Evolutionary conservation across 2,797 vertebrate species (phyloP).

Genomic region (Botia kubotai): DNA sequence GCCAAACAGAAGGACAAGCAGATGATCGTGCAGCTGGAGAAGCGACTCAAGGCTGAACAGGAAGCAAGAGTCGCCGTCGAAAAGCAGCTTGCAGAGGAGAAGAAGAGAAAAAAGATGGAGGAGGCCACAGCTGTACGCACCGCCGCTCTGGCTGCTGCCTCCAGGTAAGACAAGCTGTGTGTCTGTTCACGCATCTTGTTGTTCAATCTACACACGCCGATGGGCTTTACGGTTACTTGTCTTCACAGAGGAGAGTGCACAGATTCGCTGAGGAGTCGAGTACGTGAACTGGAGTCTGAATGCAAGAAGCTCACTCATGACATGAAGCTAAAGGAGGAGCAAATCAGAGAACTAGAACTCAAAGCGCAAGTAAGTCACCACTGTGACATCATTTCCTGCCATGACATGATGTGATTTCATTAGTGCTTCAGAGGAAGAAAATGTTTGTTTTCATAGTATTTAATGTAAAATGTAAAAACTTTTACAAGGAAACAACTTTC

Average conservation of each 20-base stretch:
- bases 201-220: background rate
- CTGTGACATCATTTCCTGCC: no score
- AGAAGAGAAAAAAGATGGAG: slow-evolving; percentile 97
- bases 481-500: no score
- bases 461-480: no score
- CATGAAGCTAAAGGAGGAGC: slow-evolving; percentile 94
- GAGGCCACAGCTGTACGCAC: slow-evolving; percentile 93
- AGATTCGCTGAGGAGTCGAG: slow-evolving; percentile 88
- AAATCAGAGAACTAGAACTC: slow-evolving; percentile 91
- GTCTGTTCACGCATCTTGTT: background rate
- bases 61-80: slow-evolving; percentile 90
- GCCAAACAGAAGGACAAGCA: slow-evolving; percentile 99
- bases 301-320: slow-evolving; percentile 94
- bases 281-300: slow-evolving; percentile 94
- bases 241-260: slow-evolving; percentile 90
- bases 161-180: slow-evolving; percentile 76
- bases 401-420: no score
- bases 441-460: no score
- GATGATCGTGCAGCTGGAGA: slow-evolving; percentile 95
- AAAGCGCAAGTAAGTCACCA: slow-evolving; percentile 88
- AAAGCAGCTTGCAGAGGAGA: slow-evolving; percentile 95
- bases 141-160: slow-evolving; percentile 91
- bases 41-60: slow-evolving; percentile 94
- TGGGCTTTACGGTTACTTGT: background rate
- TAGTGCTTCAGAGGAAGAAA: no score